Evolutionary conservation across 2,888 invertebrate species (phyloP), one percentile per base, ranked within the genome.

Genomic region (Parapristionchus giblindavisi): DNA sequence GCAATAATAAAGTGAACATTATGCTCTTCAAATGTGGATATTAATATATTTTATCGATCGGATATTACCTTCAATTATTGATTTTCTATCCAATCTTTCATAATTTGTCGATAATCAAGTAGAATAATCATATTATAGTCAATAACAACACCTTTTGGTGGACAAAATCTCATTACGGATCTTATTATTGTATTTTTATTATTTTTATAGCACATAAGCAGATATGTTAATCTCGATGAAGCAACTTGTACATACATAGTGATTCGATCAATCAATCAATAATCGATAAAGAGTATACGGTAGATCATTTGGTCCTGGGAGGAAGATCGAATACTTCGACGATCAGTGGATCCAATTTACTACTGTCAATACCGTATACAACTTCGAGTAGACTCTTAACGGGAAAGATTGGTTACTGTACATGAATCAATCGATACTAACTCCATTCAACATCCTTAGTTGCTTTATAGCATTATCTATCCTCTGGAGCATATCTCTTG

Each of bases 331-430:
- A 85, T 1, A 85, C 76, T 66, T 85, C 85, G 52, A 79, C 75
- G 38, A 85, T 77, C 11, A 86, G 75, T 8, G 86, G 86, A 75
- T 86, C 86, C 56, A 86, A 77, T 54, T 82, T 80, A 29, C 77
- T 75, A 58, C 77, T 81, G 54, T 85, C 82, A 38, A 85, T 75
- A 5, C 82, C 79, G 68, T 78, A 79, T 72, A 85, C 85, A 27
- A 86, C 78, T 2, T 77, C 75, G 34, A 84, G 79, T 51, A 86
- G 61, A 2, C 81, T 78, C 52, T 80, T 75, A 29, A 71, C 11
- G 3, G 0, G 11, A 4, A 21, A 43, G 17, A 17, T 43, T 43
- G 8, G 8, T 8, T 17, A 17, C 43, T 14, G 17, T 43, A 17
- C 43, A 8, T 43, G 17, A 8, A 43, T 43, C 14, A 54, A 54